phyloP scores from a whole-genome alignment of 1,140 invertebrate species.

The Aleiodes sp. region DNA sequence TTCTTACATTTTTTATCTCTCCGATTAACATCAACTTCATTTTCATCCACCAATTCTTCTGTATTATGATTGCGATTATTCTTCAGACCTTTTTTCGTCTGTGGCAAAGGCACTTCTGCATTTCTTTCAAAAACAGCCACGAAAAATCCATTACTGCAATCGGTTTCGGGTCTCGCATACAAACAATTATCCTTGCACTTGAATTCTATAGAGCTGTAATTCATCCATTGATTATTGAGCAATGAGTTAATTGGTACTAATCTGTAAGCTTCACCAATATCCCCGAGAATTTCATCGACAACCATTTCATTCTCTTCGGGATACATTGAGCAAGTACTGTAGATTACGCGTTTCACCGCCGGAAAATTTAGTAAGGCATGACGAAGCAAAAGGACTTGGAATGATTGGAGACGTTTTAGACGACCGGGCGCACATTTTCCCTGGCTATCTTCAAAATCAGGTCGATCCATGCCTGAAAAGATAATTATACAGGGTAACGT shows the following conservation, averaged over 20 bases:
- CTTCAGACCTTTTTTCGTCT: conserved; percentile 24
- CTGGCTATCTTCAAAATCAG: conserved; percentile 59
- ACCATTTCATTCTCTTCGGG: conserved; percentile 94
- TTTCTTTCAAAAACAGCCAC: conserved; percentile 85
- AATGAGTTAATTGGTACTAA: conserved; percentile 70
- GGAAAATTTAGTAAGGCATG: conserved; percentile 87
- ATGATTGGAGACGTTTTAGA: conserved; percentile 76
- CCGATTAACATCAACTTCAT: neutral
- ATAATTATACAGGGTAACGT: no score
- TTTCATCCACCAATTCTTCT: neutral
- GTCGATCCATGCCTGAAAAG: conserved; percentile 71
- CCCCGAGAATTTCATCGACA: conserved; percentile 72
- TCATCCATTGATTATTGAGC: conserved; percentile 73
- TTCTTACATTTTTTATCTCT: neutral
- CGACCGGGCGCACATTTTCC: conserved; percentile 61
- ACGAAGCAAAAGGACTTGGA: conserved; percentile 87
- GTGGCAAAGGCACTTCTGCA: conserved; percentile 45
- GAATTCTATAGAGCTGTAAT: conserved; percentile 73
- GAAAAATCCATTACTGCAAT: conserved; percentile 94
- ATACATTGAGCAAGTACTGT: conserved; percentile 94
- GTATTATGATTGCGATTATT: neutral
- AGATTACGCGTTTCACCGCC: conserved; percentile 85
- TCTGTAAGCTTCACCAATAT: conserved; percentile 70
- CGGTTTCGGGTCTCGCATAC: conserved; percentile 76
- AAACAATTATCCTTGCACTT: conserved; percentile 77